A percentile compares a stretch with the other conserved stretches of the same genome.
These are phyloP conservation scores for Cylindroiulus punctatus DNA, from an alignment of 2,888 invertebrate genomes.

Conservation along the genomic window DNA sequence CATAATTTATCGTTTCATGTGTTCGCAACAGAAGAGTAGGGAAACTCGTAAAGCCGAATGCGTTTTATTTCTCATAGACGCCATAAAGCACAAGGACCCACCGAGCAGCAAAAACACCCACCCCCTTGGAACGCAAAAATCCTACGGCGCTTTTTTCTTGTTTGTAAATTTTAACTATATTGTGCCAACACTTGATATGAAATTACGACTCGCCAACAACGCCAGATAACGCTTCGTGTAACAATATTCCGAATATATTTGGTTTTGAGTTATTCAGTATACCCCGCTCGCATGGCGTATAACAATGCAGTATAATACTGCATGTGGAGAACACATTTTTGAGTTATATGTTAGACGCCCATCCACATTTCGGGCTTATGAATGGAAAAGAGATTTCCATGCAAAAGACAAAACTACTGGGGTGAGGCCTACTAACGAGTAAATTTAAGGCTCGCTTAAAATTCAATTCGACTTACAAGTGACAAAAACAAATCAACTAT, in stretches of 20 bases:
- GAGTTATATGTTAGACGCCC: neutral
- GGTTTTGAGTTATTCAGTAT: neutral
- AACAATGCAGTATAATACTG: neutral
- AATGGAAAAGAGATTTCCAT: neutral
- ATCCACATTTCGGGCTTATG: neutral
- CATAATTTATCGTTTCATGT: constrained; percentile 1
- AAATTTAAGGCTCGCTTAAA: neutral
- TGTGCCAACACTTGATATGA: neutral
- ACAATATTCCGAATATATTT: neutral
- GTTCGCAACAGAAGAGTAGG: constrained; percentile 1
- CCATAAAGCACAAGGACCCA: neutral
- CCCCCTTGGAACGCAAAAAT: neutral
- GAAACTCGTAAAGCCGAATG: neutral
- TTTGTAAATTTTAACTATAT: neutral
- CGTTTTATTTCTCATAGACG: neutral
- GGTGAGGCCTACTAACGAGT: neutral
- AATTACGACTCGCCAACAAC: neutral
- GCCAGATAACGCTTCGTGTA: neutral
- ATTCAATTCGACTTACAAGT: too few species aligned
- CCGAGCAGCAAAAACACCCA: neutral
- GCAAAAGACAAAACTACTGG: neutral
- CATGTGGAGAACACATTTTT: neutral
- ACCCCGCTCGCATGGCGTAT: neutral
- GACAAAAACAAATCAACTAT: too few species aligned
- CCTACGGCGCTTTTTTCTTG: neutral